Conservation (phyloP, 2,797 vertebrate genomes). For the Pelobates cultripes region DNA sequence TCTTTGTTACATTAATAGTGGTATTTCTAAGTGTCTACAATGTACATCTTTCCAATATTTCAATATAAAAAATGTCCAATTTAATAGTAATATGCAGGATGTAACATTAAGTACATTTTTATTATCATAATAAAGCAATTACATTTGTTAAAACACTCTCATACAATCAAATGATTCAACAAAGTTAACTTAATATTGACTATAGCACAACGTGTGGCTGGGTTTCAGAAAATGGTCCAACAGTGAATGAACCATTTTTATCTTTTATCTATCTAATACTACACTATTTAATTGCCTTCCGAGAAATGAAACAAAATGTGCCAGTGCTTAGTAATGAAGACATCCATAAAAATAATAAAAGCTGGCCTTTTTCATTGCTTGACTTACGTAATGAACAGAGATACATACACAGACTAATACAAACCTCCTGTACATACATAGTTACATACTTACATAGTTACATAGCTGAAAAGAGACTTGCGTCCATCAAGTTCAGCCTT, state of each 20-base stretch:
- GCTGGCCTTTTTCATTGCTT: no score
- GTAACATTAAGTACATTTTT: conserved; percentile 31
- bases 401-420: no score
- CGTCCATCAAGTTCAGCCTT: no score
- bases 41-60: conserved; percentile 6
- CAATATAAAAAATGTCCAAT: conserved; percentile 22
- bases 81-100: conserved; percentile 21
- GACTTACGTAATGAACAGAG: no score
- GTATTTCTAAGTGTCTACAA: background rate
- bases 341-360: background rate
- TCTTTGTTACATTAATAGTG: background rate
- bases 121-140: conserved; percentile 39
- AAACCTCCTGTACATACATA: no score
- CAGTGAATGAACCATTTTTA: background rate
- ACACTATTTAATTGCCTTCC: background rate
- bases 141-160: conserved; percentile 37
- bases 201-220: conserved; percentile 4
- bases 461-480: no score
- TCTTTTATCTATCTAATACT: conserved; percentile 12
- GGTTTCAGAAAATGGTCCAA: background rate
- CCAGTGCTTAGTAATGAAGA: conserved; percentile 3
- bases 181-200: conserved; percentile 29
- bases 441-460: no score
- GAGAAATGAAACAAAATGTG: background rate
- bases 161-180: conserved; percentile 16